phyloP scores from a whole-genome alignment of 2,888 invertebrate species.

The Polylopha cassiicola region DNA sequence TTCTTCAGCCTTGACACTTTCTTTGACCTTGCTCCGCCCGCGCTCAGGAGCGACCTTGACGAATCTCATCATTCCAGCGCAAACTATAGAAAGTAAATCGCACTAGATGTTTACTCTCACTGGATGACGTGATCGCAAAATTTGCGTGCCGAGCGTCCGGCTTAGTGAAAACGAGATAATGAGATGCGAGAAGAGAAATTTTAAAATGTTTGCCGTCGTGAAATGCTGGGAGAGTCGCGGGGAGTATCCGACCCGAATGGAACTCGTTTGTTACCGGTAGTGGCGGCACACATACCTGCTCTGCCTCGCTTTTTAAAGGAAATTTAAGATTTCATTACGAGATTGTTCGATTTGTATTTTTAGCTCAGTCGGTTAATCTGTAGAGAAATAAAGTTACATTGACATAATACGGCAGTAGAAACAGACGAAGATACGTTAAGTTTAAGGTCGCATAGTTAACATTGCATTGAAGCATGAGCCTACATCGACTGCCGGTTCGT shows the following conservation, averaged over 20 bases:
- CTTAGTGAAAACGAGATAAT: slow-evolving; percentile 72
- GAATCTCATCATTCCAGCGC: slow-evolving; percentile 38
- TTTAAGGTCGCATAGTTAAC: too few species aligned
- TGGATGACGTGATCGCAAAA: slow-evolving; percentile 61
- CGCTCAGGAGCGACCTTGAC: slow-evolving; percentile 60
- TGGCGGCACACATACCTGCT: slow-evolving; percentile 37
- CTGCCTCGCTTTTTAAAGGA: slow-evolving; percentile 40
- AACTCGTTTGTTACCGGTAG: slow-evolving; percentile 61
- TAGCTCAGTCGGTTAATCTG: too few species aligned
- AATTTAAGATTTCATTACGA: slow-evolving; percentile 15
- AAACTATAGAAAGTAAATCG: slow-evolving; percentile 64
- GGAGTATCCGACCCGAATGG: slow-evolving; percentile 65
- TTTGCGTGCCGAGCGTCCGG: slow-evolving; percentile 58
- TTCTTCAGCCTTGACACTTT: slow-evolving; percentile 75
- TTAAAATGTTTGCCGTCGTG: slow-evolving; percentile 68
- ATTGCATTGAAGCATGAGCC: slow-evolving; percentile 7
- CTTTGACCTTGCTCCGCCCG: slow-evolving; percentile 62
- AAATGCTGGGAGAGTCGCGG: slow-evolving; percentile 69
- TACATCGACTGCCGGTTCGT: slow-evolving; percentile 11
- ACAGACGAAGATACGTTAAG: too few species aligned
- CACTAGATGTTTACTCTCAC: slow-evolving; percentile 66
- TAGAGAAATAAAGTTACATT: too few species aligned
- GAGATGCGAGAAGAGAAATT: slow-evolving; percentile 77
- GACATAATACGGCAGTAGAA: slow-evolving; percentile 1
- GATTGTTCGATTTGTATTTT: slow-evolving; percentile 10